Evolutionary conservation across 37 sponge, comb jelly and placozoan species (phyloP), one percentile per base, ranked within the genome.

Genomic region (Geodia barretti): DNA sequence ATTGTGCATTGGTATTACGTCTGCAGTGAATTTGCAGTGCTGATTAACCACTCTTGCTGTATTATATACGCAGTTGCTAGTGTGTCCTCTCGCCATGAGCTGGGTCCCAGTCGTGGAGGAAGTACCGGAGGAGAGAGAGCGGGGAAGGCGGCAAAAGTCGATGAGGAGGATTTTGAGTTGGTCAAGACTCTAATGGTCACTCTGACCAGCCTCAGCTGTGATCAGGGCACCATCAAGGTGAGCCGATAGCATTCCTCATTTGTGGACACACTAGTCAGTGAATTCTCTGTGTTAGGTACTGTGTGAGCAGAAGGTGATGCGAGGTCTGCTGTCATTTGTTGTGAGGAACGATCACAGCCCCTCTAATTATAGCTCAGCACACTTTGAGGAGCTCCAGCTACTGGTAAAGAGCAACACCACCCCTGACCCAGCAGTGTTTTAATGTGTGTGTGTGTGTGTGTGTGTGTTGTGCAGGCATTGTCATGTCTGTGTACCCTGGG

Each of bases 361-460:
- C 26, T 81, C 79, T 32, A 74, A 75, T 38, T 98, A 97, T 97
- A 92, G 85, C 19, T 58, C 80, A 24, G 97, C 97, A 39, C 99
- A 98, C 82, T 98, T 92, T 86, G 99, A 98, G 61, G 99, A 98
- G 79, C 91, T 98, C 0, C 99, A 98, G 63, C 79, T 97, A 14
- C 43, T 92, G 89, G 98, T 97, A 75, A 24, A 68, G 24, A 71
- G 35, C 34, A 1, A 30, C 30, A 24, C 17, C n/a, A n/a, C n/a
- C n/a, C n/a, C n/a, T n/a, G n/a, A n/a, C n/a, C n/a, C n/a, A n/a
- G n/a, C n/a, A n/a, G n/a, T n/a, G n/a, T n/a, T n/a, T n/a, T n/a
- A n/a, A 31, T 77, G 7, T 30, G 25, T 65, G 23, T 28, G 67
- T 42, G 23, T 2, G 37, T 1, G 11, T 59, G 24, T 41, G 2